Evolutionary conservation across 2,797 vertebrate genomes (phyloP).

Genomic region (Arnoldichthys spilopterus): DNA sequence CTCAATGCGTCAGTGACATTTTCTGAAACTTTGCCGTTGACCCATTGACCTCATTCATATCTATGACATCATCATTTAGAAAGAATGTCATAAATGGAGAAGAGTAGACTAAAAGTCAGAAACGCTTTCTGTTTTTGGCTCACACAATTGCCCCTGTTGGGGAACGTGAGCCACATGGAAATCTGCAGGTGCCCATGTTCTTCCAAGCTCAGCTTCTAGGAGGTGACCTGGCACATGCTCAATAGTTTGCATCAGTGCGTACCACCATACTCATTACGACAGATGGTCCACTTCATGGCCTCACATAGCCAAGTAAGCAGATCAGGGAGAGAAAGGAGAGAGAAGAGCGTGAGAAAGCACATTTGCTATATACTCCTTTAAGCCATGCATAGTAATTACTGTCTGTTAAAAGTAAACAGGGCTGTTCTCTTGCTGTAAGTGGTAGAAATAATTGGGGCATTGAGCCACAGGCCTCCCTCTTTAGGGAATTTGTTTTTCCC

Average conservation of each 20-base stretch:
- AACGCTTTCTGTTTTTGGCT: no score
- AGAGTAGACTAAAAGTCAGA: no score
- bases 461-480: no score
- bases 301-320: conserved; percentile 4
- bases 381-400: neutral
- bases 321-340: conserved; percentile 11
- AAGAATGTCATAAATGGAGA: no score
- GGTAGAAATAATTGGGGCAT: no score
- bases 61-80: no score
- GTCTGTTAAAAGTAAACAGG: neutral
- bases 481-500: no score
- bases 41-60: no score
- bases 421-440: no score
- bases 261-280: conserved; percentile 14
- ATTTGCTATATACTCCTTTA: neutral
- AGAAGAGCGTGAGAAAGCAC: neutral
- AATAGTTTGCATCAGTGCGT: conserved; percentile 1
- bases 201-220: neutral
- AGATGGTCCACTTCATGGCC: conserved; percentile 23
- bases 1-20: no score
- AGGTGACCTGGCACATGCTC: conserved; percentile 4
- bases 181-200: neutral
- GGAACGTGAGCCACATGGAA: neutral
- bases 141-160: neutral
- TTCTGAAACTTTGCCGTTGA: no score